These are phyloP conservation scores for Gallinago media DNA, from an alignment of 2,113 vertebrate species.

Conservation along the genomic window DNA sequence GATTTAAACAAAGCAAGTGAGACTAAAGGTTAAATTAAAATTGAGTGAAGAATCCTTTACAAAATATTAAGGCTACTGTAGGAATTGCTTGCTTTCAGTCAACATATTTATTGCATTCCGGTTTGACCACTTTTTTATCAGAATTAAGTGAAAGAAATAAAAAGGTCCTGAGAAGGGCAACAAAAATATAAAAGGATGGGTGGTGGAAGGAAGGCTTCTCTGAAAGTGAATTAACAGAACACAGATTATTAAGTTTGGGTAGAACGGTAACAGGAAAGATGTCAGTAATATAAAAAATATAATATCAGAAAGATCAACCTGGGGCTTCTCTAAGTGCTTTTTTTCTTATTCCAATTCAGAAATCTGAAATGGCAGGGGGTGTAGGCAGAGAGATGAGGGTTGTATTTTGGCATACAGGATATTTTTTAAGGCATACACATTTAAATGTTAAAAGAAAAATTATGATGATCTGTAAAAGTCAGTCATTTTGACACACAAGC, in stretches of 20 bases:
- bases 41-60: neutral
- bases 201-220: neutral
- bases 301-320: neutral
- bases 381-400: neutral
- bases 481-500: neutral
- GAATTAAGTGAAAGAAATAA: neutral
- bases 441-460: slow-evolving; percentile 39
- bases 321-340: neutral
- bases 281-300: neutral
- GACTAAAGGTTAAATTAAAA: neutral
- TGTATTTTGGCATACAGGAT: neutral
- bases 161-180: neutral
- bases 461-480: neutral
- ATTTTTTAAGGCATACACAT: neutral
- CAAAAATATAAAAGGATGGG: neutral
- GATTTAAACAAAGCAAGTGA: neutral
- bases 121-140: neutral
- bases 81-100: neutral
- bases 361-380: neutral
- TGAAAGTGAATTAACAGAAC: neutral
- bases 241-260: neutral
- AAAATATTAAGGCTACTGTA: neutral
- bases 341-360: neutral
- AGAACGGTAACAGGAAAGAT: neutral
- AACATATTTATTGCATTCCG: neutral